A percentile compares a stretch with the other conserved stretches of the same genome.
These are phyloP conservation scores for Azorinus chamasolen DNA, from an alignment of 2,888 invertebrate species.

Conservation along the genomic window DNA sequence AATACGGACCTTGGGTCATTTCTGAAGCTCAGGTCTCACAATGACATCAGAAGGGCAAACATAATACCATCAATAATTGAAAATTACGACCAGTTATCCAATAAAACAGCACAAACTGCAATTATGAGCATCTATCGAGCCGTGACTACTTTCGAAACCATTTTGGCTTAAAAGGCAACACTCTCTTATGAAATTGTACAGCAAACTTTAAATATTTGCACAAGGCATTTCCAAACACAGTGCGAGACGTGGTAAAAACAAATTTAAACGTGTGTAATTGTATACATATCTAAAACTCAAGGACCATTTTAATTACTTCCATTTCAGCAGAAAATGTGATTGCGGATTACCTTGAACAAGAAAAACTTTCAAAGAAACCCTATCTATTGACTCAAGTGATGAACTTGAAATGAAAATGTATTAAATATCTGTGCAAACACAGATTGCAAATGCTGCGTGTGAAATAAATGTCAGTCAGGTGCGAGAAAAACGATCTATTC, in stretches of 20 bases:
- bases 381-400: slow-evolving; percentile 26
- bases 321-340: slow-evolving; percentile 5
- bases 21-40: no score
- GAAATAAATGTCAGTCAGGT: slow-evolving; percentile 11
- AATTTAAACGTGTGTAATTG: slow-evolving; percentile 18
- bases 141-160: no score
- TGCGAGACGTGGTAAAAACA: slow-evolving; percentile 16
- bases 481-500: slow-evolving; percentile 17
- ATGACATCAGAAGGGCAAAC: background rate
- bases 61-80: background rate
- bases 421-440: slow-evolving; percentile 37
- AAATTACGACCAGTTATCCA: slow-evolving; percentile 11
- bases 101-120: background rate
- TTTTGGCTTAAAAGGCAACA: background rate
- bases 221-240: slow-evolving; percentile 22
- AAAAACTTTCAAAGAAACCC: slow-evolving; percentile 15
- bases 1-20: slow-evolving; percentile 1
- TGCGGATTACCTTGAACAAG: background rate
- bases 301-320: slow-evolving; percentile 16
- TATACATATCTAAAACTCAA: slow-evolving; percentile 2
- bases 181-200: slow-evolving; percentile 17
- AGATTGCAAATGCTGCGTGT: slow-evolving; percentile 15
- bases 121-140: no score
- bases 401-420: slow-evolving; percentile 36
- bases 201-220: slow-evolving; percentile 35